Percentiles rank a stretch among this genome's conserved stretches.
These are phyloP conservation scores for Pedionomus torquatus DNA, from an alignment of 2,113 vertebrate species.

Conservation along the genomic window DNA sequence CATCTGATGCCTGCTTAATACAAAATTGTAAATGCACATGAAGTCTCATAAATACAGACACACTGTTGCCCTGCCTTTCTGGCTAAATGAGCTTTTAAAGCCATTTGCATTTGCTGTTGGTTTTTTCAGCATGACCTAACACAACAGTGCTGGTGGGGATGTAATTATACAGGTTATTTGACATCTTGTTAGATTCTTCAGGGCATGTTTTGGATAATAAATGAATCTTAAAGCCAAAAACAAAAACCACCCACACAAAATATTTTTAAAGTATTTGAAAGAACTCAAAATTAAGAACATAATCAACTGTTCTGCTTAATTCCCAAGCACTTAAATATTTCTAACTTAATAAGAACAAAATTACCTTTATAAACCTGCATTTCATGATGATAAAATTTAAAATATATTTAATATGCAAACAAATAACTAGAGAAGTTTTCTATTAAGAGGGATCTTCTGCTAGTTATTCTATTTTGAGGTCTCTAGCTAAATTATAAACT, in stretches of 20 bases:
- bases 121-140: not conserved
- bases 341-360: not conserved
- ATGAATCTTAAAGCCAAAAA: not conserved
- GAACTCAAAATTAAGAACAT: not conserved
- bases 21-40: not conserved
- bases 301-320: not conserved
- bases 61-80: not conserved
- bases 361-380: not conserved
- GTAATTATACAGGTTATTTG: not conserved
- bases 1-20: not conserved
- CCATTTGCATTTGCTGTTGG: not conserved
- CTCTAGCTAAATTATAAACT: not conserved
- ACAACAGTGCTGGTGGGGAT: not conserved
- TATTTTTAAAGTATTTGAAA: not conserved
- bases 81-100: not conserved
- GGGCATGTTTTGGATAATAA: not conserved
- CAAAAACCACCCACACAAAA: not conserved
- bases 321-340: not conserved
- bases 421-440: not conserved
- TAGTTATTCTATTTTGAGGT: not conserved
- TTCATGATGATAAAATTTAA: not conserved
- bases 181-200: not conserved
- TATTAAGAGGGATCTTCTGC: not conserved
- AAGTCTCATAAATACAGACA: not conserved
- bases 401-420: not conserved